phyloP scores from a whole-genome alignment of 2,797 vertebrate genomes.

The Syngnathus rostellatus region DNA sequence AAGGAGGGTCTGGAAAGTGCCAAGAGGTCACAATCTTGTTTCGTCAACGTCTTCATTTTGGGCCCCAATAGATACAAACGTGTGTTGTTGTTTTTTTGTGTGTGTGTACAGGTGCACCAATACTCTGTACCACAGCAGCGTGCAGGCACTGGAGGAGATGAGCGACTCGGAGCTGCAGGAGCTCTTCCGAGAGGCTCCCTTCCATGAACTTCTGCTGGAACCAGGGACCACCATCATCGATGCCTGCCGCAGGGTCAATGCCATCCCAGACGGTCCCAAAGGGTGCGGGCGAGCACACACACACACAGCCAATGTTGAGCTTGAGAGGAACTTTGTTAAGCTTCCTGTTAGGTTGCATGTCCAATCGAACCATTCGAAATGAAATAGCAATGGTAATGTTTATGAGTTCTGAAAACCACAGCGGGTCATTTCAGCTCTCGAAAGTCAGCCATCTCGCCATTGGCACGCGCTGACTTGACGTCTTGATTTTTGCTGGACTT shows the following conservation, averaged over 20 bases:
- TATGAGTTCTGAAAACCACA: not conserved
- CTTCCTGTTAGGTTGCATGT: too few relatives aligned
- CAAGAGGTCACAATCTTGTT: conserved; percentile 73
- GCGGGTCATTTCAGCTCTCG: not conserved
- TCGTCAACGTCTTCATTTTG: too few relatives aligned
- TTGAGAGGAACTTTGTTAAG: not conserved
- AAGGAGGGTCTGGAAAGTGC: conserved; percentile 86
- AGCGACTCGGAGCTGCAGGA: conserved; percentile 87
- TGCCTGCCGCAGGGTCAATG: conserved; percentile 75
- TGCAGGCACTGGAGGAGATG: conserved; percentile 83
- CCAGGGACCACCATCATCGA: conserved; percentile 84
- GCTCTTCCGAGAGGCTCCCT: conserved; percentile 84
- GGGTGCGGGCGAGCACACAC: conserved; percentile 63
- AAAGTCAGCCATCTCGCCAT: not conserved
- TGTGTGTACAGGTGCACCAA: conserved; percentile 76
- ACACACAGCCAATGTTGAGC: not conserved
- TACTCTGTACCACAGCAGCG: conserved; percentile 79
- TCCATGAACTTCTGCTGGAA: conserved; percentile 83
- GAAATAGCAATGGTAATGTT: too few relatives aligned
- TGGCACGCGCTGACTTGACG: not conserved
- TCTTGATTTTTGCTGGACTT: not conserved
- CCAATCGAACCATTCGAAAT: too few relatives aligned
- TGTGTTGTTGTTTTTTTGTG: not conserved
- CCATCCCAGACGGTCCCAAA: conserved; percentile 80
- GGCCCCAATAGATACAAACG: not conserved